Conservation (phyloP, 2,797 vertebrate genomes). For the Vultur gryphus region DNA sequence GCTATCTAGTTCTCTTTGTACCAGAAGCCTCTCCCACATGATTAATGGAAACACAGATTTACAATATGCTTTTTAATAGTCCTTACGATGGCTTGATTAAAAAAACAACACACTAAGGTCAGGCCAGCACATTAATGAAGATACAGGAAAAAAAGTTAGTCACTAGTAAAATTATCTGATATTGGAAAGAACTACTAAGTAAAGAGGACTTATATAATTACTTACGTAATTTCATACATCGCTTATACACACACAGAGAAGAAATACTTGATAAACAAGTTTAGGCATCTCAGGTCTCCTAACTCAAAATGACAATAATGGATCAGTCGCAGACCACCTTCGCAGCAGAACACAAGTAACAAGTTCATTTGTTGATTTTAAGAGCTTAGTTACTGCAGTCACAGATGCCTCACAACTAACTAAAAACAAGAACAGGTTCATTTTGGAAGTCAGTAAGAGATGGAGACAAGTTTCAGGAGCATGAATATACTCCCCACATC, state of each 20-base stretch:
- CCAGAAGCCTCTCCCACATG: not conserved
- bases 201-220: not conserved
- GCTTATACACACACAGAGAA: not conserved
- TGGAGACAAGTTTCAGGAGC: not conserved
- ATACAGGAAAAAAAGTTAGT: not conserved
- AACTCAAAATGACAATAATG: not conserved
- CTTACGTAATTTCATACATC: not conserved
- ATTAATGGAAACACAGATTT: not conserved
- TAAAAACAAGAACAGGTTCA: not conserved
- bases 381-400: not conserved
- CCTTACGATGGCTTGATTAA: not conserved
- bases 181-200: not conserved
- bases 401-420: not conserved
- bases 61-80: not conserved
- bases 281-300: not conserved
- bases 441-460: not conserved
- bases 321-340: not conserved
- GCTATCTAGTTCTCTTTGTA: not conserved
- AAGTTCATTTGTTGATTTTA: not conserved
- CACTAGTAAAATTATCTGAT: not conserved
- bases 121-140: not conserved
- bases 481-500: not conserved
- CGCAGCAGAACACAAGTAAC: not conserved
- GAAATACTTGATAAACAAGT: not conserved
- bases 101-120: not conserved